phyloP scores from a whole-genome alignment of 2,797 vertebrate species.

The Hyperoplus lanceolatus region DNA sequence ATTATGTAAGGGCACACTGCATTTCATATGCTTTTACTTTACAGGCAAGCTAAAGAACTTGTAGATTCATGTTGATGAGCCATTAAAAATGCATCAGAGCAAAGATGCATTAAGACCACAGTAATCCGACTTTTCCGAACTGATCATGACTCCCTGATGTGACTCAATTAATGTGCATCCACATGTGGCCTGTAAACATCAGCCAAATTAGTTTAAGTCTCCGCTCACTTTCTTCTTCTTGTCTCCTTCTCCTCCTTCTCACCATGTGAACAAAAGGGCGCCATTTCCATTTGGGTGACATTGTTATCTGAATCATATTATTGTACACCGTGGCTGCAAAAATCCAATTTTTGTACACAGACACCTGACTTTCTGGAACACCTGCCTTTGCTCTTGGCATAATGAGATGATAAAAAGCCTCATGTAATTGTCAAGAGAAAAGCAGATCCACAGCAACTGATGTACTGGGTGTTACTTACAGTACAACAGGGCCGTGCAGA shows the following conservation, averaged over 20 bases:
- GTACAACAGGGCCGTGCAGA: too few relatives aligned
- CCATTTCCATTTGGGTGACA: constrained; percentile 33
- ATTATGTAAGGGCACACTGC: constrained; percentile 2
- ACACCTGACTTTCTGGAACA: constrained; percentile 37
- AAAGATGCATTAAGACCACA: constrained; percentile 12
- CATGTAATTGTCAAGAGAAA: constrained; percentile 24
- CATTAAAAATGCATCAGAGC: constrained; percentile 1
- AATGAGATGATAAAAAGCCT: constrained; percentile 43
- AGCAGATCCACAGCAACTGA: constrained; percentile 2
- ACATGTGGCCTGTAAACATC: constrained; percentile 37
- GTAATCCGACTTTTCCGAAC: constrained; percentile 34
- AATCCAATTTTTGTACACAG: constrained; percentile 42
- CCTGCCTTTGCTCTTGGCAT: constrained; percentile 16
- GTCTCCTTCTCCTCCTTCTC: constrained; percentile 10
- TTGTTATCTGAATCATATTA: constrained; percentile 37
- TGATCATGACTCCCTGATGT: constrained; percentile 32
- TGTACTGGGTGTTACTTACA: background rate
- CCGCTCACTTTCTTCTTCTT: background rate
- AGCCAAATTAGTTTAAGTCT: constrained; percentile 27
- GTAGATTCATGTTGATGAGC: constrained; percentile 21
- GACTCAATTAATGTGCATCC: constrained; percentile 34
- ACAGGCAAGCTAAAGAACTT: constrained; percentile 5
- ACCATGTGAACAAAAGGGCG: background rate
- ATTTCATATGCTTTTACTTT: constrained; percentile 26
- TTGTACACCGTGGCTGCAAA: constrained; percentile 20